These are phyloP conservation scores for Melanotaenia duboulayi DNA, from an alignment of 2,113 vertebrate species.

Conservation along the genomic window DNA sequence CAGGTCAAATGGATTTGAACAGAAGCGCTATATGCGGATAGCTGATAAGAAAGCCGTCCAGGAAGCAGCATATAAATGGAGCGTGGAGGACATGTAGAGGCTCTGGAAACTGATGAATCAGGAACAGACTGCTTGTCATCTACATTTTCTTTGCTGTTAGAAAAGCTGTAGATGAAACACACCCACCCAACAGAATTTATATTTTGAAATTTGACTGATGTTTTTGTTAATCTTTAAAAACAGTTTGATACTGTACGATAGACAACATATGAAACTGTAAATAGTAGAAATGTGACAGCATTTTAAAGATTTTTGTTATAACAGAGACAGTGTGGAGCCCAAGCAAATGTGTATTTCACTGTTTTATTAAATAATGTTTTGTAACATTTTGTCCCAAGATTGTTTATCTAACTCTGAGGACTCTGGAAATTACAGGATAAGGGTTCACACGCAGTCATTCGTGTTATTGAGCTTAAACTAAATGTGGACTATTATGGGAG, in stretches of 20 bases:
- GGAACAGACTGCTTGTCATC: neutral
- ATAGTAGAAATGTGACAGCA: slow-evolving; percentile 24
- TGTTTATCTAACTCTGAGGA: slow-evolving; percentile 1
- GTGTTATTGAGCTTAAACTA: no score
- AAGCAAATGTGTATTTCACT: slow-evolving; percentile 35
- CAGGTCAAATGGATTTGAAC: slow-evolving; percentile 96
- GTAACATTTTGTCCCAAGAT: slow-evolving; percentile 23
- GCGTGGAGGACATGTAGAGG: slow-evolving; percentile 94
- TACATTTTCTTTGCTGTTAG: neutral
- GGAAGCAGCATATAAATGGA: slow-evolving; percentile 96
- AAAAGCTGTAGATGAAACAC: neutral
- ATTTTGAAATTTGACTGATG: slow-evolving; percentile 5
- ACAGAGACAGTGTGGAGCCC: slow-evolving; percentile 6
- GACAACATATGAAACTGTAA: slow-evolving; percentile 26
- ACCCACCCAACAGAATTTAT: neutral
- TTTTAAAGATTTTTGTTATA: slow-evolving; percentile 45
- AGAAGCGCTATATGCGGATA: slow-evolving; percentile 89
- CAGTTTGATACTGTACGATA: slow-evolving; percentile 19
- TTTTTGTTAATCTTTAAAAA: slow-evolving; percentile 10
- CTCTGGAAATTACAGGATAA: neutral
- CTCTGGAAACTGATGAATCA: neutral
- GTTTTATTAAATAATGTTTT: slow-evolving; percentile 66
- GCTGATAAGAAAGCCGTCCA: slow-evolving; percentile 91
- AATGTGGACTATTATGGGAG: neutral
- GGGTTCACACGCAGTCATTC: neutral